Percentiles rank a stretch among this genome's conserved stretches.
phyloP scores from a whole-genome alignment of 2,888 invertebrate species.

The Incurvaria masculella region DNA sequence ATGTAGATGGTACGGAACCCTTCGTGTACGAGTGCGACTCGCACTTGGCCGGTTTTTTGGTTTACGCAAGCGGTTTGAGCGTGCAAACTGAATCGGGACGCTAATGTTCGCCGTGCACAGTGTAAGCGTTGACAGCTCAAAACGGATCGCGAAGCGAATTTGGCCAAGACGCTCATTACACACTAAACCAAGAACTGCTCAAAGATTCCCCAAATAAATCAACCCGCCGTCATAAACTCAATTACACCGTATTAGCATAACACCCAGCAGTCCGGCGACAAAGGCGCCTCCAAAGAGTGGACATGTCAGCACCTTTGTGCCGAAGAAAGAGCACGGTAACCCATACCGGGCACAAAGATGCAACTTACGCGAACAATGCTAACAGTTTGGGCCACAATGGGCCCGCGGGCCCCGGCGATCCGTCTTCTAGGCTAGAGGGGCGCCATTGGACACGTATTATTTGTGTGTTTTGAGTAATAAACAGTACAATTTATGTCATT shows the following conservation, averaged over 20 bases:
- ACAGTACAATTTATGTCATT: conserved; percentile 55
- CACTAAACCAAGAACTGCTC: too few relatives aligned
- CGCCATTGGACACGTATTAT: conserved; percentile 32
- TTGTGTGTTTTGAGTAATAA: conserved; percentile 57
- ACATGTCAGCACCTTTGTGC: conserved; percentile 55
- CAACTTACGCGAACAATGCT: conserved; percentile 48
- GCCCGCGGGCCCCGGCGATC: background rate
- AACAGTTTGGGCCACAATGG: conserved; percentile 49
- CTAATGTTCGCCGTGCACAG: too few relatives aligned
- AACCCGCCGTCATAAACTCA: conserved; percentile 52
- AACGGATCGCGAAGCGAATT: too few relatives aligned
- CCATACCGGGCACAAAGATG: conserved; percentile 36
- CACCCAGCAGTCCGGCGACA: conserved; percentile 17
- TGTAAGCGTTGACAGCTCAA: too few relatives aligned
- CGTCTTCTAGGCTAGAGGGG: conserved; percentile 2
- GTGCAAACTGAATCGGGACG: too few relatives aligned
- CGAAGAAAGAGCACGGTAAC: conserved; percentile 26
- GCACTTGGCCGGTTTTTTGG: too few relatives aligned
- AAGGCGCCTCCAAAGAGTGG: conserved; percentile 20
- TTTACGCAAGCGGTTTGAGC: too few relatives aligned
- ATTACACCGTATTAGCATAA: conserved; percentile 55
- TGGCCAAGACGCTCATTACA: too few relatives aligned
- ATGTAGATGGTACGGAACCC: too few relatives aligned
- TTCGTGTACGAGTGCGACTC: too few relatives aligned
- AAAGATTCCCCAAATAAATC: conserved; percentile 32